phyloP scores from a whole-genome alignment of 2,113 vertebrate species.

The Lophochroa leadbeateri region DNA sequence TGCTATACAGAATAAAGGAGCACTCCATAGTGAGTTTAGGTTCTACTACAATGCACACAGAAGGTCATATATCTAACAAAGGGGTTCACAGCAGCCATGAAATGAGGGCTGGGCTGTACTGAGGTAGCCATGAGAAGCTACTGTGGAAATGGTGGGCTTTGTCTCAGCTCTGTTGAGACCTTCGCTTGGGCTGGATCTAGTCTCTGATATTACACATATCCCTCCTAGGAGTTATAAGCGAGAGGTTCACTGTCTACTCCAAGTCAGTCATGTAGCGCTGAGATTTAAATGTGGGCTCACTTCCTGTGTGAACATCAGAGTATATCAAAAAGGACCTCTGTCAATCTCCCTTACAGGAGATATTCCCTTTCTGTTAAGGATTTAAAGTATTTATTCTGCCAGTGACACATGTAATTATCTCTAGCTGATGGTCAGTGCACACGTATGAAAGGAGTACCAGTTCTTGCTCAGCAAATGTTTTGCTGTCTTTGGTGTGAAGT shows the following conservation, averaged over 20 bases:
- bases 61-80: neutral
- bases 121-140: no score
- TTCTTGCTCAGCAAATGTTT: neutral
- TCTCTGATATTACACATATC: neutral
- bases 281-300: neutral
- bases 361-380: neutral
- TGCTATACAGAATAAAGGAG: neutral
- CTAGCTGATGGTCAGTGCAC: neutral
- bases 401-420: neutral
- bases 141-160: no score
- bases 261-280: neutral
- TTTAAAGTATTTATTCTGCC: neutral
- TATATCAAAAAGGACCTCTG: neutral
- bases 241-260: neutral
- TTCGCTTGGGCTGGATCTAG: no score
- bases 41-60: neutral
- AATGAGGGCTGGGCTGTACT: neutral
- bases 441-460: neutral
- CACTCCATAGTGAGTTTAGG: neutral
- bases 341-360: neutral
- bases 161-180: no score
- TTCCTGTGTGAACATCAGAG: neutral
- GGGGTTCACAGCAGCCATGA: neutral
- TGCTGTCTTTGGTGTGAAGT: neutral
- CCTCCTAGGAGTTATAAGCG: neutral